A percentile compares a stretch with the other conserved stretches of the same genome.
Conservation (phyloP, 2,888 invertebrate genomes). For the Lypha dubia region DNA sequence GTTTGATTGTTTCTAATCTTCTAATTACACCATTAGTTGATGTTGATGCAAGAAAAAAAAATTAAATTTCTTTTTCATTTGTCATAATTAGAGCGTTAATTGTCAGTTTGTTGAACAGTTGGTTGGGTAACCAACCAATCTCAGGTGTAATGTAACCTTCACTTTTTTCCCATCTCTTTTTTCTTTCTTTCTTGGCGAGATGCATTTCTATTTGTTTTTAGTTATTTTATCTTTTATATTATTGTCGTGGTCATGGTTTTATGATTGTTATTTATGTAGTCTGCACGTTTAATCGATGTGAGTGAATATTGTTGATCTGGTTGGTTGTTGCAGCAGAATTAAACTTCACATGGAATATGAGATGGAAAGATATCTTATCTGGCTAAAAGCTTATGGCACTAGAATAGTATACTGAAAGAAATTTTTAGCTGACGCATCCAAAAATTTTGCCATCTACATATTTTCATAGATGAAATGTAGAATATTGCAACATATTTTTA, state of each 20-base stretch:
- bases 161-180: slow-evolving; percentile 74
- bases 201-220: slow-evolving; percentile 25
- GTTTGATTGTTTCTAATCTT: slow-evolving; percentile 33
- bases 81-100: slow-evolving; percentile 82
- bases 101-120: slow-evolving; percentile 74
- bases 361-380: not conserved
- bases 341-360: not conserved
- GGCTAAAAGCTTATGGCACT: not conserved
- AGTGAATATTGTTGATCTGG: slow-evolving; percentile 24
- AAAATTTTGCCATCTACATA: too few relatives aligned
- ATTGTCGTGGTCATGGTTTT: slow-evolving; percentile 51
- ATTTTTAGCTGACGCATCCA: too few relatives aligned
- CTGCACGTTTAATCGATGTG: not conserved
- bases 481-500: too few relatives aligned
- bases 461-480: too few relatives aligned
- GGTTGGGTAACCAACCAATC: slow-evolving; percentile 73
- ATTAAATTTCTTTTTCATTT: slow-evolving; percentile 75
- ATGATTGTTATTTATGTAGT: slow-evolving; percentile 24
- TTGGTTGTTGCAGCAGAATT: not conserved
- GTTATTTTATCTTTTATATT: not conserved
- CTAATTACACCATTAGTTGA: slow-evolving; percentile 34
- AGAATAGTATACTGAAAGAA: not conserved
- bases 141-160: slow-evolving; percentile 78
- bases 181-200: slow-evolving; percentile 15
- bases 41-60: slow-evolving; percentile 4